These are phyloP conservation scores for Eidolon helvum DNA, from an alignment of 2,113 vertebrate species.

Conservation along the genomic window DNA sequence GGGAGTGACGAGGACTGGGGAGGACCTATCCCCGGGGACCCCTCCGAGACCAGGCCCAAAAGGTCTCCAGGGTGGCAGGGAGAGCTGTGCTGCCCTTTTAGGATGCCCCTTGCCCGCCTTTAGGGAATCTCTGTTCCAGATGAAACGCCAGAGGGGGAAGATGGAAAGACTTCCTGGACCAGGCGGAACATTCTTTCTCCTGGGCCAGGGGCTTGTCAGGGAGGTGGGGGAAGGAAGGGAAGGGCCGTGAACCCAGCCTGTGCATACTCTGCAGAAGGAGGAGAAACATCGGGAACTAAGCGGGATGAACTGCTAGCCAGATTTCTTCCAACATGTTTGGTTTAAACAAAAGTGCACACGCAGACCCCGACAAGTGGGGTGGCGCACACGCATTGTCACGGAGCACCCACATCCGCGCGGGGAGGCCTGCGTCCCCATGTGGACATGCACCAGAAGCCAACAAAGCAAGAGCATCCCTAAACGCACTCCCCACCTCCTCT, in stretches of 20 bases:
- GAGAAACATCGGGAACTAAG: conserved; percentile 43
- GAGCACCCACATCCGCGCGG: rapidly evolving
- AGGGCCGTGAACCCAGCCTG: conserved; percentile 13
- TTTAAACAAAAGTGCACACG: background rate
- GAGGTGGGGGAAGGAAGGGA: background rate
- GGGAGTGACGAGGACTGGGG: rapidly evolving
- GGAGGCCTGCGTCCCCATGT: rapidly evolving
- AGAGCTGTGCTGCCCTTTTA: background rate
- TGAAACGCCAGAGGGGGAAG: background rate
- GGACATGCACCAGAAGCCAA: background rate
- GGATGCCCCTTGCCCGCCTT: background rate
- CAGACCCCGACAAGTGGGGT: background rate
- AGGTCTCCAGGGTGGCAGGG: background rate
- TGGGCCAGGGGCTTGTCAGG: background rate
- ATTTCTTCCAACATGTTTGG: background rate
- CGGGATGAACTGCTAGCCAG: conserved; percentile 26
- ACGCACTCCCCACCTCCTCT: rapidly evolving
- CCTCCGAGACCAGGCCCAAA: background rate
- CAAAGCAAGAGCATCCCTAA: background rate
- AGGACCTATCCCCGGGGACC: rapidly evolving
- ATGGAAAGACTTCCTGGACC: background rate
- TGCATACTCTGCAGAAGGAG: background rate
- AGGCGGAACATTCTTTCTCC: background rate
- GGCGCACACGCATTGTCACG: background rate
- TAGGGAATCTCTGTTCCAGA: background rate